A percentile compares a stretch with the other conserved stretches of the same genome.
Evolutionary conservation across 1,140 invertebrate genomes (phyloP).

Genomic region (Trichogramma pretiosum): DNA sequence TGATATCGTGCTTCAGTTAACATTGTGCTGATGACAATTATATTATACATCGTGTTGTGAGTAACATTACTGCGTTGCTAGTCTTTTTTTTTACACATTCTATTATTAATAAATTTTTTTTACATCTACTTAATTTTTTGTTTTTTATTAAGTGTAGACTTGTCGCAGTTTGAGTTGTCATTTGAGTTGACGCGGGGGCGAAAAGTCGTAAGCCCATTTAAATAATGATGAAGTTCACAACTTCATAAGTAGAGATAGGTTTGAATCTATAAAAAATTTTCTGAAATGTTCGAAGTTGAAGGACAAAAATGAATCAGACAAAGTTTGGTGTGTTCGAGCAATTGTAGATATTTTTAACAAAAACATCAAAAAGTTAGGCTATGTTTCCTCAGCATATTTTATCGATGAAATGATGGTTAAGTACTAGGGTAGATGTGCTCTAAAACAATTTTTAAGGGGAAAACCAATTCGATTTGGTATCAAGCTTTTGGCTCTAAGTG

Average conservation of each 20-base stretch:
- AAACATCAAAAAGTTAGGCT: conserved; percentile 12
- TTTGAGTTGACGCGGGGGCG: too few species aligned
- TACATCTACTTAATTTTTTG: too few species aligned
- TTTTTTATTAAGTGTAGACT: too few species aligned
- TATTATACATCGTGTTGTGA: too few species aligned
- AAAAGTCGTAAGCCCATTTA: too few species aligned
- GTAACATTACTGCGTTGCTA: too few species aligned
- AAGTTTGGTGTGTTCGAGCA: conserved; percentile 10
- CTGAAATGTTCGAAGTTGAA: conserved; percentile 7
- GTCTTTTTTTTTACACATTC: too few species aligned
- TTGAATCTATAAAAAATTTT: conserved; percentile 12
- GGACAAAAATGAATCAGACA: conserved; percentile 5
- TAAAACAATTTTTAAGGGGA: conserved; percentile 11
- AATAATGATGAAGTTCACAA: not conserved
- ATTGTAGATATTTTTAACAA: conserved; percentile 12
- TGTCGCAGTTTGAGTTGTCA: too few species aligned
- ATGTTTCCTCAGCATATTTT: conserved; percentile 9
- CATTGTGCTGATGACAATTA: too few species aligned
- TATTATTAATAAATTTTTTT: too few species aligned
- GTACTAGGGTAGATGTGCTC: not conserved
- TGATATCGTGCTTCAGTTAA: too few species aligned
- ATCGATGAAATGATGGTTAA: conserved; percentile 17
- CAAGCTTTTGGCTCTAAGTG: conserved; percentile 5
- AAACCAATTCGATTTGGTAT: conserved; percentile 15
- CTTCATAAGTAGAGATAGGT: conserved; percentile 7